These are phyloP conservation scores for Dicentrarchus labrax DNA, from an alignment of 2,113 vertebrate species.

Conservation along the genomic window DNA sequence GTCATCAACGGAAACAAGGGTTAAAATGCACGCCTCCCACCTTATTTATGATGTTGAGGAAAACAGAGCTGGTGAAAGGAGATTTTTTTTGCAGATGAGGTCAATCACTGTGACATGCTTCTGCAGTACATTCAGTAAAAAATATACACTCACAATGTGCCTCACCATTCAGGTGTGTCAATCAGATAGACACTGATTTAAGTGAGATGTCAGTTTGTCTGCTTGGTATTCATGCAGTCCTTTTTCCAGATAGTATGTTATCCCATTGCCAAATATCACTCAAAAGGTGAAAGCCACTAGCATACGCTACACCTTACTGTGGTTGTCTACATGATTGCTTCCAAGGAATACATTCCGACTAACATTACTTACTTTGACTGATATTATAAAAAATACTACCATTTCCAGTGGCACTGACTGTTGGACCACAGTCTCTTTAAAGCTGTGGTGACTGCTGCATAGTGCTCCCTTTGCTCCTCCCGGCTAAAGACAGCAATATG, in stretches of 20 bases:
- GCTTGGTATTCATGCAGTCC: constrained; percentile 57
- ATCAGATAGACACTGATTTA: constrained; percentile 53
- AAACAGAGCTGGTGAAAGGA: neutral
- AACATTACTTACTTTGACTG: neutral
- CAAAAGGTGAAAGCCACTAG: constrained; percentile 37
- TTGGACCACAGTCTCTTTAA: constrained; percentile 26
- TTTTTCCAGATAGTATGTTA: constrained; percentile 40
- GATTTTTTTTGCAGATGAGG: constrained; percentile 24
- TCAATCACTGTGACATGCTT: constrained; percentile 45
- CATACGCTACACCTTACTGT: constrained; percentile 9
- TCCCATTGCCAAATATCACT: constrained; percentile 47
- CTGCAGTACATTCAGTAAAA: constrained; percentile 21
- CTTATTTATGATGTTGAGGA: constrained; percentile 28
- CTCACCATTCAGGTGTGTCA: constrained; percentile 44
- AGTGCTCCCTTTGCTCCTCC: constrained; percentile 50
- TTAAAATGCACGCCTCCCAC: constrained; percentile 6
- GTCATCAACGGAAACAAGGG: neutral
- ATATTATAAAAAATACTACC: neutral
- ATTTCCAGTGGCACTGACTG: constrained; percentile 20
- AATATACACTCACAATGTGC: constrained; percentile 2
- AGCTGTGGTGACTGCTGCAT: constrained; percentile 47
- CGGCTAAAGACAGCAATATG: constrained; percentile 68
- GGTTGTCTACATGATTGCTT: constrained; percentile 16
- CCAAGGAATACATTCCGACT: neutral
- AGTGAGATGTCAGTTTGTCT: constrained; percentile 56